phyloP scores from a whole-genome alignment of 2,888 invertebrate species.

The Eupithecia subfuscata region DNA sequence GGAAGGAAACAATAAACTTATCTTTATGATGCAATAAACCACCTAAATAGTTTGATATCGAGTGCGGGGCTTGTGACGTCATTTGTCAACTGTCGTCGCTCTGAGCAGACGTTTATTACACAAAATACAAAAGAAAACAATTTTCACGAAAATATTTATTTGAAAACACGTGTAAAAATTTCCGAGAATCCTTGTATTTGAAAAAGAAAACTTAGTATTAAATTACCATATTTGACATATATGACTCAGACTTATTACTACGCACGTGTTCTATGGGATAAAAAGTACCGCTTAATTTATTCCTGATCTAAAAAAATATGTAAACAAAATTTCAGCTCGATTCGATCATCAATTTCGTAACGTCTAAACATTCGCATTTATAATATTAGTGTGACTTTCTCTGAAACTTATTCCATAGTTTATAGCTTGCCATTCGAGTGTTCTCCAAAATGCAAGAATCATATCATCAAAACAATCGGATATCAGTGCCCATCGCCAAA shows the following conservation, averaged over 20 bases:
- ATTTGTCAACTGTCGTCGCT: not conserved
- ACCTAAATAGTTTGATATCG: slow-evolving; percentile 70
- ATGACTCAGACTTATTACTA: not conserved
- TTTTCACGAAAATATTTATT: not conserved
- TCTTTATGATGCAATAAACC: slow-evolving; percentile 67
- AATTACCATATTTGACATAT: too few relatives aligned
- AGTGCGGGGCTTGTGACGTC: slow-evolving; percentile 57
- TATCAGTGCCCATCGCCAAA: not conserved
- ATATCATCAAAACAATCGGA: not conserved
- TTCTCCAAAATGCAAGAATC: not conserved
- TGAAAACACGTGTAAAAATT: not conserved
- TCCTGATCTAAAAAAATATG: not conserved
- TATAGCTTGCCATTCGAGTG: not conserved
- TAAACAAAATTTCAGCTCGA: too few relatives aligned
- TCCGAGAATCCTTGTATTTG: not conserved
- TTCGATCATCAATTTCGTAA: not conserved
- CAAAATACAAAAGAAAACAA: not conserved
- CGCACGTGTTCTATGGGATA: not conserved
- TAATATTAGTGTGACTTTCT: not conserved
- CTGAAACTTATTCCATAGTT: not conserved
- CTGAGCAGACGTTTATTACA: not conserved
- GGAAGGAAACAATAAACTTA: slow-evolving; percentile 33
- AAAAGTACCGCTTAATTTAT: not conserved
- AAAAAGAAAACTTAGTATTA: not conserved
- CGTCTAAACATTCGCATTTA: not conserved